phyloP scores from a whole-genome alignment of 2,113 vertebrate species.

The Hoplias malabaricus region DNA sequence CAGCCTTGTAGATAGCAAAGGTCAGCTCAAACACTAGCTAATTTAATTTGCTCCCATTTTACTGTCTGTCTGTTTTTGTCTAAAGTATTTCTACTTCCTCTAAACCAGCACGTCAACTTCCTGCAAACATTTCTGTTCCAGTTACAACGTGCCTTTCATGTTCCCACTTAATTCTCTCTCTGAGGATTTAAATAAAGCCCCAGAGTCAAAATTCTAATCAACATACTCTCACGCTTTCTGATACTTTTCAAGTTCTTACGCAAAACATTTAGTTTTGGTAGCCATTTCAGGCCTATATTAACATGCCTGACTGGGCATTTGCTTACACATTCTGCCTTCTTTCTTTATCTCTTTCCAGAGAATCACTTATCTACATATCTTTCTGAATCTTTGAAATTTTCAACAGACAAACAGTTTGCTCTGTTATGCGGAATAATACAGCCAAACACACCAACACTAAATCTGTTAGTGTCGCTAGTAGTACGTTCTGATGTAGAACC shows the following conservation, averaged over 20 bases:
- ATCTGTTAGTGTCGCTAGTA: not conserved
- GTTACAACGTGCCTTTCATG: not conserved
- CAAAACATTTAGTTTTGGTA: not conserved
- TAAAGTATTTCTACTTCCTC: no score
- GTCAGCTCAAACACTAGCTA: not conserved
- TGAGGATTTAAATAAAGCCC: not conserved
- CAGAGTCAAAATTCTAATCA: not conserved
- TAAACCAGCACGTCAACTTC: slow-evolving; percentile 71
- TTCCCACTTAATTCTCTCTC: not conserved
- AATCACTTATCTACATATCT: not conserved
- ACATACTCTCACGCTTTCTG: slow-evolving; percentile 4
- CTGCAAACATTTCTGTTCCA: slow-evolving; percentile 45
- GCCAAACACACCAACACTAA: not conserved
- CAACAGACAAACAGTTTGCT: not conserved
- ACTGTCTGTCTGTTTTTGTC: no score
- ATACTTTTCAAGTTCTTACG: not conserved
- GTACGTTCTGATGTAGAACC: not conserved
- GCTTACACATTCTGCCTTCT: not conserved
- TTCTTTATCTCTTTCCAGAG: not conserved
- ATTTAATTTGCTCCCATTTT: slow-evolving; percentile 3
- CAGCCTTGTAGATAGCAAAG: not conserved
- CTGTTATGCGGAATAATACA: not conserved
- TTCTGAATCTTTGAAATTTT: not conserved
- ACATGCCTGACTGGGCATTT: not conserved
- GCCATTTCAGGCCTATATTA: not conserved